These are phyloP conservation scores for Hemicentrotus pulcherrimus DNA, from an alignment of 35 echinoderm and acorn worm species.

Conservation along the genomic window DNA sequence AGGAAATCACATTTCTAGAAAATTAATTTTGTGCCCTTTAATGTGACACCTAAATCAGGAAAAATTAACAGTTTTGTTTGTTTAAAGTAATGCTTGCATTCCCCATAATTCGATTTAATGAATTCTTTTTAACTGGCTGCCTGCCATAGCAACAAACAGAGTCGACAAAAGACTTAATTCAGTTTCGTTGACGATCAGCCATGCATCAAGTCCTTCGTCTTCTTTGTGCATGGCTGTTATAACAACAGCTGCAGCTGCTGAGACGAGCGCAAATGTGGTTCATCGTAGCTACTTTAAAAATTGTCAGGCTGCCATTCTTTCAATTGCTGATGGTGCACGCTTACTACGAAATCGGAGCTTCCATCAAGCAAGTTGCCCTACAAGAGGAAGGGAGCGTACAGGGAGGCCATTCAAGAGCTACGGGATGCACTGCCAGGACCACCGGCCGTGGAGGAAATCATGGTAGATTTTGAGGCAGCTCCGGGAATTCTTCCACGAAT, in stretches of 20 bases:
- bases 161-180: too few species aligned
- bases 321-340: conserved; percentile 23
- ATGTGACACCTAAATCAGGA: too few species aligned
- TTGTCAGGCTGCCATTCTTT: background rate
- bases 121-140: too few species aligned
- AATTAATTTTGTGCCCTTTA: too few species aligned
- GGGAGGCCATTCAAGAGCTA: background rate
- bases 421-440: background rate
- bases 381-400: conserved; percentile 20
- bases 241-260: conserved; percentile 11
- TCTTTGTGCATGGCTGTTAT: too few species aligned
- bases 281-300: conserved; percentile 24
- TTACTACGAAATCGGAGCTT: background rate
- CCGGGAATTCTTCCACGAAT: background rate
- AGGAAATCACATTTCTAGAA: too few species aligned
- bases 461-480: conserved; percentile 21
- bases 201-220: too few species aligned
- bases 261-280: background rate
- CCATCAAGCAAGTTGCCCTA: conserved; percentile 7
- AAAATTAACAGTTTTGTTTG: too few species aligned
- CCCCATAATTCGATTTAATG: too few species aligned
- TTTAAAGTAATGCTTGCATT: too few species aligned
- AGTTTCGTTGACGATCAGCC: too few species aligned
- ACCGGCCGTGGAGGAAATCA: background rate
- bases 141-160: too few species aligned